Evolutionary conservation across 2,888 invertebrate genomes (phyloP), one percentile per base, ranked within the genome.

Genomic region (Anthrax anthrax): DNA sequence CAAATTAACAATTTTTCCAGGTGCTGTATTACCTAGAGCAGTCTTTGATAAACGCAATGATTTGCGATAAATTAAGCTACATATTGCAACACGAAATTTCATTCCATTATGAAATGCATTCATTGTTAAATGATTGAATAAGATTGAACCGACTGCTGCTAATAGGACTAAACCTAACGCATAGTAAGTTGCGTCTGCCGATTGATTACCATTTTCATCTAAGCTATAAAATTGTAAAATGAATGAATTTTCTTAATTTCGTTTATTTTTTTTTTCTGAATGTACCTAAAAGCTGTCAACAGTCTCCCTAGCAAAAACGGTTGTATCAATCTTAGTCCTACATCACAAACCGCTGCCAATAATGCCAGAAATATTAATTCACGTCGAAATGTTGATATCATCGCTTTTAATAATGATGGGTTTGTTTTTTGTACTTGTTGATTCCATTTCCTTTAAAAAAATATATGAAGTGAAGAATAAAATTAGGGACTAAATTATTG

Each of bases 1-100:
- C 23, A 92, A 67, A 67, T 92, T 92, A 14, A 91, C 83, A 29
- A 92, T 80, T 66, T 90, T 87, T 0, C 91, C 91, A 1, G 82
- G 80, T 0, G 90, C 84, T 0, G 90, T 89, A 59, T 88, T 78
- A 1, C 84, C 82, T 37, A 91, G 63, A 0, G 90, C 81, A 1
- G 73, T 72, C 57, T 75, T 76, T 57, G 79, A 82, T 37, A 84
- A 65, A 50, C 72, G 70, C 39, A 84, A 63, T 1, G 81, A 87
- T 78, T 92, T 92, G 70, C 87, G 77, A 59, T 87, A 91, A 55
- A 94, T 77, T 12, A 91, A 67, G 41, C 87, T 83, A 61, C 88
- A 88, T 43, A 83, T 75, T 0, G 88, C 86, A 1, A 89, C 78
- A 50, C 90, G 72, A 57, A 89, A 76, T 61, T 80, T 77, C 80